Conservation (phyloP, 2,888 invertebrate genomes). For the Crioceris asparagi region DNA sequence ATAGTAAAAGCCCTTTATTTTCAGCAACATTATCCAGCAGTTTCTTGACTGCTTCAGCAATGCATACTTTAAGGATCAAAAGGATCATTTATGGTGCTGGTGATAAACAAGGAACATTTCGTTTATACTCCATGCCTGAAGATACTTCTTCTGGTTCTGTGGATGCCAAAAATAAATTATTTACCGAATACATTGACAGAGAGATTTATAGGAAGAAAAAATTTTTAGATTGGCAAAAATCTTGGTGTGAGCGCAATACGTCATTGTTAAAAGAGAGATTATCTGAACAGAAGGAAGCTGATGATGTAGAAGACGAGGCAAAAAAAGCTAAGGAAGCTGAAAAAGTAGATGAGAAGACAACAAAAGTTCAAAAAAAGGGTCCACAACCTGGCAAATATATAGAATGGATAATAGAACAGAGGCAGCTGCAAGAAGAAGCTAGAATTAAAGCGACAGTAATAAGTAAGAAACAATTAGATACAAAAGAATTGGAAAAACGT, state of each 20-base stretch:
- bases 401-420: slow-evolving; percentile 39
- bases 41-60: slow-evolving; percentile 19
- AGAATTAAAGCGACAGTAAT: slow-evolving; percentile 54
- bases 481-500: slow-evolving; percentile 47
- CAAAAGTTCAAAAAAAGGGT: slow-evolving; percentile 10
- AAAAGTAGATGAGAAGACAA: slow-evolving; percentile 40
- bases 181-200: slow-evolving; percentile 40
- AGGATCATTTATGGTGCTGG: slow-evolving; percentile 56
- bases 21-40: slow-evolving; percentile 21
- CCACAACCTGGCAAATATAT: slow-evolving; percentile 17
- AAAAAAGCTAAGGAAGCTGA: slow-evolving; percentile 38
- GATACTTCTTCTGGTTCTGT: slow-evolving; percentile 33
- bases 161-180: slow-evolving; percentile 28
- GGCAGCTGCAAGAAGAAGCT: slow-evolving; percentile 47
- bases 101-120: slow-evolving; percentile 48
- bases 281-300: slow-evolving; percentile 33
- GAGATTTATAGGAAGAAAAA: slow-evolving; percentile 44
- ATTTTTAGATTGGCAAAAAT: slow-evolving; percentile 50
- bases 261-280: slow-evolving; percentile 24
- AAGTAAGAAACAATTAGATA: slow-evolving; percentile 51
- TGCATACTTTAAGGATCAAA: slow-evolving; percentile 31
- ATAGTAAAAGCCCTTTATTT: slow-evolving; percentile 46
- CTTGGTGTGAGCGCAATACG: slow-evolving; percentile 43
- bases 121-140: slow-evolving; percentile 45
- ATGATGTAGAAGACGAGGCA: slow-evolving; percentile 38